phyloP scores from a whole-genome alignment of 2,888 invertebrate genomes.

The Phyto melanocephala region DNA sequence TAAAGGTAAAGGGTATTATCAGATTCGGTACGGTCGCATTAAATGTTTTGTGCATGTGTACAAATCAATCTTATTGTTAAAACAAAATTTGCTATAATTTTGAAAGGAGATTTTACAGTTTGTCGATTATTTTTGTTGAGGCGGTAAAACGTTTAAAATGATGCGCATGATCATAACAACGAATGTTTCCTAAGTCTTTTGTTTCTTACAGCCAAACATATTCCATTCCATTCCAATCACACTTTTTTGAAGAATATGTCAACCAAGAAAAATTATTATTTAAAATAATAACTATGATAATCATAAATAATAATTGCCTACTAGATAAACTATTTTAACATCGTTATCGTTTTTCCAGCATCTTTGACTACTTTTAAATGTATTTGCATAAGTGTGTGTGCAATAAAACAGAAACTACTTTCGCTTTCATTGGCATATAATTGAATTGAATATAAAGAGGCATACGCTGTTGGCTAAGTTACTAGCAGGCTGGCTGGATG shows the following conservation, averaged over 20 bases:
- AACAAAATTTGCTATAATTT: not conserved
- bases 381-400: not conserved
- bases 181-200: constrained; percentile 51
- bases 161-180: not conserved
- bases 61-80: not conserved
- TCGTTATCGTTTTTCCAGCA: constrained; percentile 30
- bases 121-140: not conserved
- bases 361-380: not conserved
- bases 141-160: not conserved
- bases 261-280: constrained; percentile 26
- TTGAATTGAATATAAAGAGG: not conserved
- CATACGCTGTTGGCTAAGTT: constrained; percentile 1
- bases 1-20: too few relatives aligned
- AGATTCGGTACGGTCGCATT: too few relatives aligned
- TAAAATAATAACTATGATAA: constrained; percentile 38
- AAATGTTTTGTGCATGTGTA: too few relatives aligned
- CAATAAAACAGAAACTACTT: constrained; percentile 54
- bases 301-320: constrained; percentile 53
- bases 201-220: not conserved
- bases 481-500: not conserved
- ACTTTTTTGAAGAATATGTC: not conserved
- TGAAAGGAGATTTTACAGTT: not conserved
- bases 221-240: not conserved
- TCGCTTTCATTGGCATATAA: constrained; percentile 52
- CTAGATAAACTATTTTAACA: constrained; percentile 23